phyloP scores from a whole-genome alignment of 1,140 invertebrate species.

The Cryptotermes secundus region DNA sequence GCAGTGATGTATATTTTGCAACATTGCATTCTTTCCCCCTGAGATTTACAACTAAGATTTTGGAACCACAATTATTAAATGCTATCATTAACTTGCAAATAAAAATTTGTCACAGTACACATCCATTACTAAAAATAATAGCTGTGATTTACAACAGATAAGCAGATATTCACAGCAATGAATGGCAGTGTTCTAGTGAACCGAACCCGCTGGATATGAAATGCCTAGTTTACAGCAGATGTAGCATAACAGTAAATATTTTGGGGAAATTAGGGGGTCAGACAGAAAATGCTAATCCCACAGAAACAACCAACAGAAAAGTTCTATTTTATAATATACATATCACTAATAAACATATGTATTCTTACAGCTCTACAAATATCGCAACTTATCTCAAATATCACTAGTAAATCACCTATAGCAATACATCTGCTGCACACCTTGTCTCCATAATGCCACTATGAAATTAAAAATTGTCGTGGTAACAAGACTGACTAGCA shows the following conservation, averaged over 20 bases:
- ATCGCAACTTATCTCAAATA: not conserved
- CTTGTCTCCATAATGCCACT: not conserved
- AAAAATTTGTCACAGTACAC: constrained; percentile 5
- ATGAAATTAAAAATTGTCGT: constrained; percentile 5
- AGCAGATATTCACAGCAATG: not conserved
- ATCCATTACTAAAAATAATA: not conserved
- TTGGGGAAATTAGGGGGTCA: not conserved
- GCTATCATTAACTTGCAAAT: not conserved
- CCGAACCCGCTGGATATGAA: not conserved
- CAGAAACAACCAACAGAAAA: not conserved
- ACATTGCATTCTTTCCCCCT: not conserved
- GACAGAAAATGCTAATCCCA: not conserved
- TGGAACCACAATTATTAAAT: constrained; percentile 13
- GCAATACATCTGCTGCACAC: not conserved
- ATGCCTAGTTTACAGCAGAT: not conserved
- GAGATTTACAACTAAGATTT: not conserved
- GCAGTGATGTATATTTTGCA: not conserved
- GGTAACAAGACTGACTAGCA: constrained; percentile 28
- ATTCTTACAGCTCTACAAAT: not conserved
- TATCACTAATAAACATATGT: not conserved
- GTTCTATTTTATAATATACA: not conserved
- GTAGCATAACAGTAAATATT: not conserved
- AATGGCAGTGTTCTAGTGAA: not conserved
- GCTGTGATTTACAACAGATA: not conserved
- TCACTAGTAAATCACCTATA: not conserved